Conservation (phyloP, 2,797 vertebrate genomes). For the Phyllotis vaccarum region DNA sequence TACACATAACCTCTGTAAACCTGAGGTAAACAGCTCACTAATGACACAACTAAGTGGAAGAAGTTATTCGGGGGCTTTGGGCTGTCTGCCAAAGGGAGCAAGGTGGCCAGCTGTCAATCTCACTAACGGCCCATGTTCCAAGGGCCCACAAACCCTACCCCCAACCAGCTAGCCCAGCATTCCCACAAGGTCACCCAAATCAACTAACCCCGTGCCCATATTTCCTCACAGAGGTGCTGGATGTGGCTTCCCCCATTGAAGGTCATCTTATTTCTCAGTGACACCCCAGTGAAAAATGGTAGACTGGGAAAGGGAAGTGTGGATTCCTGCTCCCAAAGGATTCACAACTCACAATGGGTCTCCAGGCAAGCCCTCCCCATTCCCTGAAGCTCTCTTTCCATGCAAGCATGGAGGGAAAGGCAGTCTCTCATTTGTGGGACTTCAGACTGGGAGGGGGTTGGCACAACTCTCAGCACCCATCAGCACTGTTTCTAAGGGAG, state of each 20-base stretch:
- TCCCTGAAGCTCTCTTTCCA: neutral
- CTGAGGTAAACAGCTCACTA: neutral
- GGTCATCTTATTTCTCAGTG: constrained; percentile 62
- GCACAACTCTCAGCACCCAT: neutral
- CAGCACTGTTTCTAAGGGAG: constrained; percentile 21
- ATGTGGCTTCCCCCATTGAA: constrained; percentile 21
- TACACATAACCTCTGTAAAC: neutral
- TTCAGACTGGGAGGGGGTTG: neutral
- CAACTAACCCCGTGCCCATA: neutral
- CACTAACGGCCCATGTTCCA: neutral
- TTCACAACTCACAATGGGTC: neutral
- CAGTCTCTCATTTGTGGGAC: constrained; percentile 12
- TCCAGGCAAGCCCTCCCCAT: neutral
- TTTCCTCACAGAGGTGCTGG: neutral
- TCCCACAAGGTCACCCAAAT: neutral
- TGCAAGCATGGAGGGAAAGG: neutral
- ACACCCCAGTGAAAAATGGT: constrained; percentile 6
- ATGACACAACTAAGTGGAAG: neutral
- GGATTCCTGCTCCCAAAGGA: neutral
- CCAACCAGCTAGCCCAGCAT: neutral
- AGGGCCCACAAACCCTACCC: neutral
- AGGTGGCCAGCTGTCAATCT: neutral
- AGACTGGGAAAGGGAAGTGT: neutral
- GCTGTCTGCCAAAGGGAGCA: neutral
- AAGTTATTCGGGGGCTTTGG: neutral